Conservation (phyloP, 2,113 vertebrate genomes). For the Cettia cetti region DNA sequence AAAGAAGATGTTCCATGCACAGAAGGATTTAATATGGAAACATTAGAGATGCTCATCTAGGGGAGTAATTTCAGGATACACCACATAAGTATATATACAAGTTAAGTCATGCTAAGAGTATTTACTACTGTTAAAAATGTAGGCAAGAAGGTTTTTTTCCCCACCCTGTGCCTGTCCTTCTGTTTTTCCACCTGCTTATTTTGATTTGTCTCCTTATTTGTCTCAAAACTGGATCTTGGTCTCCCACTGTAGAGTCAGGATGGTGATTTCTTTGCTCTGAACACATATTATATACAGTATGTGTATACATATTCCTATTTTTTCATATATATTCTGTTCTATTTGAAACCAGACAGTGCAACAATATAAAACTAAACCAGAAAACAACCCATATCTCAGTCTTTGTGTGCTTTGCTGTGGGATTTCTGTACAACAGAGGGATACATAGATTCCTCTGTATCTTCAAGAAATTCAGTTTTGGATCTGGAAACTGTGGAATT, state of each 20-base stretch:
- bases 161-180: background rate
- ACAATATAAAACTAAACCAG: background rate
- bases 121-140: background rate
- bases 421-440: background rate
- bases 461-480: background rate
- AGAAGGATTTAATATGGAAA: background rate
- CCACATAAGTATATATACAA: background rate
- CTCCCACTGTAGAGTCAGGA: background rate
- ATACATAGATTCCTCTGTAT: fast-evolving
- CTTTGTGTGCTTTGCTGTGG: background rate
- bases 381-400: background rate
- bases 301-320: background rate
- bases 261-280: background rate
- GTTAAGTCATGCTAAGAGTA: background rate
- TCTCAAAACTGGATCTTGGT: background rate
- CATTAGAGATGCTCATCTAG: background rate
- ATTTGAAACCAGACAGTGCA: background rate
- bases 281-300: background rate
- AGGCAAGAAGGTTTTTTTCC: background rate
- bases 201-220: background rate
- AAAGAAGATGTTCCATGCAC: background rate
- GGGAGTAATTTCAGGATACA: background rate
- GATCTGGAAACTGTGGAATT: background rate
- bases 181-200: background rate
- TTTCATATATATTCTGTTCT: background rate